phyloP scores from a whole-genome alignment of 23 tunicate species.

The Trididemnum miniatum region DNA sequence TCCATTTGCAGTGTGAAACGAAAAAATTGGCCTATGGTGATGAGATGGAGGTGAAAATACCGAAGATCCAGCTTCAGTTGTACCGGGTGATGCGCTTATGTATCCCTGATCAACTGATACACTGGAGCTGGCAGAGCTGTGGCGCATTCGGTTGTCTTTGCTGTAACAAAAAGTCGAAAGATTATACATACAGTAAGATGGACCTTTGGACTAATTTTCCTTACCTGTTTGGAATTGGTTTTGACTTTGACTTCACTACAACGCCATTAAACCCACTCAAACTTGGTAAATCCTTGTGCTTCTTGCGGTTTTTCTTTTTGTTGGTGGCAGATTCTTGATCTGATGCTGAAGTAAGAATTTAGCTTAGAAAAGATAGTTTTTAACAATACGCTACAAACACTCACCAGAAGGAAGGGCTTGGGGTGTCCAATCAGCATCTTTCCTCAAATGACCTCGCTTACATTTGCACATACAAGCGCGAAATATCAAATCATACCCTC shows the following conservation, averaged over 20 bases:
- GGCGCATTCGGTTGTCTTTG: slow-evolving; percentile 83
- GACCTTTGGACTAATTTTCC: too few species aligned
- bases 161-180: slow-evolving; percentile 35
- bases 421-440: slow-evolving; percentile 78
- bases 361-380: too few species aligned
- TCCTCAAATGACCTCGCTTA: slow-evolving; percentile 74
- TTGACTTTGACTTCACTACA: slow-evolving; percentile 56
- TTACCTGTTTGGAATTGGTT: slow-evolving; percentile 79
- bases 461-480: slow-evolving; percentile 80
- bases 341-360: neutral
- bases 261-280: slow-evolving; percentile 38
- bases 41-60: slow-evolving; percentile 72
- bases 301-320: slow-evolving; percentile 76
- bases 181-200: too few species aligned
- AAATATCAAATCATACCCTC: slow-evolving; percentile 76
- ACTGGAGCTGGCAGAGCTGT: slow-evolving; percentile 69
- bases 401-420: neutral
- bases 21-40: slow-evolving; percentile 19
- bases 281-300: slow-evolving; percentile 78
- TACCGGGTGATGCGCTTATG: slow-evolving; percentile 83
- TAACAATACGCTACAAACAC: neutral
- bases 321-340: slow-evolving; percentile 15
- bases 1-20: slow-evolving; percentile 18
- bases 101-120: slow-evolving; percentile 88
- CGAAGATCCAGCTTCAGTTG: slow-evolving; percentile 44